Base-by-base conservation (phyloP, 1,140 invertebrate genomes). In the Condylostylus longicornis region DNA sequence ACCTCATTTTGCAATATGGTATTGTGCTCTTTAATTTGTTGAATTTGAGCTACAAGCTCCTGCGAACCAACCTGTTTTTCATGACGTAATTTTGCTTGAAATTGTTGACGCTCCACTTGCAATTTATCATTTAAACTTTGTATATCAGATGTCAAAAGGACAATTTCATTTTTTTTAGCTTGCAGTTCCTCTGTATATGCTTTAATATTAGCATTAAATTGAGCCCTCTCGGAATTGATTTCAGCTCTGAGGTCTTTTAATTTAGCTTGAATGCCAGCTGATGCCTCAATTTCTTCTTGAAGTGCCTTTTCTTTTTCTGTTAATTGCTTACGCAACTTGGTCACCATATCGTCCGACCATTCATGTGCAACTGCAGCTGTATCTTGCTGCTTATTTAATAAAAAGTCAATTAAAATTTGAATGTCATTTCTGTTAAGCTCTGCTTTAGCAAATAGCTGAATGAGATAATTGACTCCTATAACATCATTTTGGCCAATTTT, bases 301-400 rank as follows among this genome's bases (percentile, higher is more conserved):
- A 86, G 54, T 5, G 71, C 67, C 45, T 80, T 77, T 45, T 87
- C 82, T 46, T 79, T 80, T 40, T 87, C 82, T 7, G 79, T 76
- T 3, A 91, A 61, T 54, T 90, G 85, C 44, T 85, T 87, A 51
- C 83, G 86, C 41, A 91, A 50, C 50, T 85, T 80, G 35, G 82
- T 75, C 18, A 86, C 69, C 0, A 82, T 82, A 58, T 93, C 86
- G 31, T 82, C 85, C 23, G 77, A 80, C 86, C 87, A 91, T 46
- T 87, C 82, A 15, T 79, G 74, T 42, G 81, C 73, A 39, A 77
- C 70, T 1, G 68, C 66, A 2, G 75, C 73, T 44, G 75, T 77
- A 49, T 82, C 81, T 50, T 82, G 74, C 54, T 84, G 81, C 51
- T 86, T 87, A 60, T 89, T 87, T 19, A 91, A 64, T 31, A 91